Base-by-base conservation (phyloP, 2,113 vertebrate species). In the Conger conger region DNA sequence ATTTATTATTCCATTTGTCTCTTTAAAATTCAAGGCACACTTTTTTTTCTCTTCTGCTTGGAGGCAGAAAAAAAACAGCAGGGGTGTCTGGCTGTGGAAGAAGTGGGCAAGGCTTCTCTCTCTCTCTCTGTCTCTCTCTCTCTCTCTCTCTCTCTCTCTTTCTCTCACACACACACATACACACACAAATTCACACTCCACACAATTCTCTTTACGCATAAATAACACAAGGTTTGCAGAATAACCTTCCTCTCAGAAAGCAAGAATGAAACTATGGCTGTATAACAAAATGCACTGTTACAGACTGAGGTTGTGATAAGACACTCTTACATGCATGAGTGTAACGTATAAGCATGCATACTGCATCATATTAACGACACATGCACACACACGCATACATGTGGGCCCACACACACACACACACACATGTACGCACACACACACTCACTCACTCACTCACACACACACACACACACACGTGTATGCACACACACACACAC, bases 1-100 rank as follows among this genome's bases (percentile, higher is more conserved):
- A 73, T 73, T 92, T 94, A 87, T 90, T 92, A 88, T 86, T 87
- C 90, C 88, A 88, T 91, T 89, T 91, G 88, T 85, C 86, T 83
- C 83, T 79, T 77, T 83, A 60, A 53, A 82, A 86, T 88, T 88
- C 79, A 84, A 89, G 87, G n/a, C 68, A 73, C 57, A 63, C 18
- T 63, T 63, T 73, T 73, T 76, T 83, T 85, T 87, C 88, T 7
- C 78, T 86, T 37, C 68, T 79, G 87, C 57, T 82, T 40, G 23
- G 27, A 85, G 38, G 82, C 73, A 73, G 73, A 81, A 76, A 54
- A 30, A 77, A 38, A 76, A 68, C 53, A 80, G n/a, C 63, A 40
- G 63, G 82, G 57, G 18, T 40, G n/a, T 80, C 45, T 63, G 54
- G n/a, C 37, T 54, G 54, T 37, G 33, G 18, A 79, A 57, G 79